phyloP scores from a whole-genome alignment of 2,888 invertebrate species.

The Ophion costatus region DNA sequence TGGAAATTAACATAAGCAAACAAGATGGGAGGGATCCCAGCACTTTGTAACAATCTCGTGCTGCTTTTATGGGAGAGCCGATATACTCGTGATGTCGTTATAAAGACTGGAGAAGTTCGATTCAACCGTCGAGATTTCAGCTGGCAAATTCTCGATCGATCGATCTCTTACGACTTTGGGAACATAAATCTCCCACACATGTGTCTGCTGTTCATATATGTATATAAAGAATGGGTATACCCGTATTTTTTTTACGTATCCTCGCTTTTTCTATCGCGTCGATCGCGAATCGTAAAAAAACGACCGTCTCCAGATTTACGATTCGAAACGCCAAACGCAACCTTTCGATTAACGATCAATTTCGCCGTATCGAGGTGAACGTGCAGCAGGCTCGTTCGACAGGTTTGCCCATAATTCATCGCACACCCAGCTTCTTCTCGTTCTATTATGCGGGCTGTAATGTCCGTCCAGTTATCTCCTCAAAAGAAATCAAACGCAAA shows the following conservation, averaged over 20 bases:
- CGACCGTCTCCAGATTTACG: slow-evolving; percentile 36
- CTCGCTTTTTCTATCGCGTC: slow-evolving; percentile 22
- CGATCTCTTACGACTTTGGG: slow-evolving; percentile 43
- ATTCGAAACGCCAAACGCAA: slow-evolving; percentile 16
- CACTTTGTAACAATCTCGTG: slow-evolving; percentile 20
- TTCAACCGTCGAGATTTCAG: neutral
- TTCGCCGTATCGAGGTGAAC: slow-evolving; percentile 35
- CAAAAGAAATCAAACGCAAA: slow-evolving; percentile 17
- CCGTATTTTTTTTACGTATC: slow-evolving; percentile 1
- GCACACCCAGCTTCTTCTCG: slow-evolving; percentile 12
- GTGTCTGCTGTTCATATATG: neutral
- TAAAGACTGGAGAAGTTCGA: slow-evolving; percentile 16
- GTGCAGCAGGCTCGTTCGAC: slow-evolving; percentile 31
- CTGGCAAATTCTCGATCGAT: slow-evolving; percentile 39
- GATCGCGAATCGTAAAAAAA: slow-evolving; percentile 53
- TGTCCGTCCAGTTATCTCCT: neutral
- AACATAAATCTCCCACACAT: slow-evolving; percentile 26
- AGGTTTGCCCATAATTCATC: slow-evolving; percentile 47
- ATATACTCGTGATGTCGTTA: slow-evolving; percentile 15
- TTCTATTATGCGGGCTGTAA: slow-evolving; percentile 3
- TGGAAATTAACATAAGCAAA: slow-evolving; percentile 60
- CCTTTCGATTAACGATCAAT: slow-evolving; percentile 43
- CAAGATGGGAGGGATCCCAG: slow-evolving; percentile 31
- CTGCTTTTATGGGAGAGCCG: slow-evolving; percentile 28
- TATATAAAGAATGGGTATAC: neutral